These are phyloP conservation scores for Planococcus citri DNA, from an alignment of 1,140 invertebrate species.

Conservation along the genomic window DNA sequence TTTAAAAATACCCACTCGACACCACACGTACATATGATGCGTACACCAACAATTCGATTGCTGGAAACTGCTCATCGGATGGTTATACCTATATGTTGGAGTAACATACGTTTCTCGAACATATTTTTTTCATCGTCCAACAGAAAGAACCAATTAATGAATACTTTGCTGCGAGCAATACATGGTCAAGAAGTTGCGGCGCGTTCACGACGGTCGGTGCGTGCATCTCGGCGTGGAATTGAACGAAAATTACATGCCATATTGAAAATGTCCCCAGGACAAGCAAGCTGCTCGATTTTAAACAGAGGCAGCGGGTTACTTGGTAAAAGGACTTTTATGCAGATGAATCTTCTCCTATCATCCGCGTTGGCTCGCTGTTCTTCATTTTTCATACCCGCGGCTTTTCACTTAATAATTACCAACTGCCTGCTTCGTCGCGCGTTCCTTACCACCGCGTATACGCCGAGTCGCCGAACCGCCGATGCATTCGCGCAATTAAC, in stretches of 20 bases:
- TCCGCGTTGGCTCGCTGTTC: not conserved
- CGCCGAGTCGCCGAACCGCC: not conserved
- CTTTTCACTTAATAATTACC: conserved; percentile 1
- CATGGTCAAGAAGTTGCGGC: conserved; percentile 11
- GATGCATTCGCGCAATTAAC: not conserved
- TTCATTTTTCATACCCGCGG: conserved; percentile 5
- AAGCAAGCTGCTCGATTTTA: conserved; percentile 15
- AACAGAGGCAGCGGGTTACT: conserved; percentile 16
- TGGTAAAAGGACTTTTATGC: conserved; percentile 20
- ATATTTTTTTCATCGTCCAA: not conserved
- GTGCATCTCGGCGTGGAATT: conserved; percentile 13
- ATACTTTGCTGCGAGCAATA: conserved; percentile 4
- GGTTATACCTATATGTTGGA: too few relatives aligned
- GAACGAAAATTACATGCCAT: conserved; percentile 18
- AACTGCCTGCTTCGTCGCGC: not conserved
- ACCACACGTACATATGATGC: too few relatives aligned
- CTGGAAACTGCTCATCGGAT: not conserved
- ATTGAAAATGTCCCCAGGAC: conserved; percentile 16
- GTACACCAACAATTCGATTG: not conserved
- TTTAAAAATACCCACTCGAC: conserved; percentile 15
- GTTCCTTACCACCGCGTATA: not conserved
- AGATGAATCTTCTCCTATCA: conserved; percentile 9
- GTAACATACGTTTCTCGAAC: not conserved
- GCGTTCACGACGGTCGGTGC: not conserved
- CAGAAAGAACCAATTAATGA: conserved; percentile 15